These are phyloP conservation scores for Neosalanx taihuensis DNA, from an alignment of 2,797 vertebrate genomes.

Conservation along the genomic window DNA sequence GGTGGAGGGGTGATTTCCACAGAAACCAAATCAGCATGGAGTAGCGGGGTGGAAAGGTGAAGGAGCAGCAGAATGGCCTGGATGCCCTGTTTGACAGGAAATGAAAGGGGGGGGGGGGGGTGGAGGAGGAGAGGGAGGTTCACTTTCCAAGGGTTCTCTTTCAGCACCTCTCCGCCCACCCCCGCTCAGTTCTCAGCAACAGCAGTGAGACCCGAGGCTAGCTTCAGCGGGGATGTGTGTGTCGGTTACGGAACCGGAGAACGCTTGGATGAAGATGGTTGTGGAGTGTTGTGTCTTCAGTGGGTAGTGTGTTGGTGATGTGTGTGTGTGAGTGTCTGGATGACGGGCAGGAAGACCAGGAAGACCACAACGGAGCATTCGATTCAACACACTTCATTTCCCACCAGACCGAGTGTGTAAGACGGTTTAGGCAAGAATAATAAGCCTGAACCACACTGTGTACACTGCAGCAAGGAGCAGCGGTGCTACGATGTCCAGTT, in stretches of 20 bases:
- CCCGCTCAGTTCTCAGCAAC: neutral
- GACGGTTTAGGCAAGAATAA: slow-evolving; percentile 40
- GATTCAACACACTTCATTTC: slow-evolving; percentile 6
- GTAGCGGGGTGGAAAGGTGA: slow-evolving; percentile 11
- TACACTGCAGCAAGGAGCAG: slow-evolving; percentile 9
- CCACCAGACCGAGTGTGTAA: slow-evolving; percentile 41
- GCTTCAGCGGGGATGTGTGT: slow-evolving; percentile 6
- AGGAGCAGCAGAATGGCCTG: slow-evolving; percentile 37
- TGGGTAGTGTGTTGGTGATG: slow-evolving; percentile 7
- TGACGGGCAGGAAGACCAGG: slow-evolving; percentile 16
- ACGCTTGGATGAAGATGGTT: neutral
- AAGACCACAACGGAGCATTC: neutral
- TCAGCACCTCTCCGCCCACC: slow-evolving; percentile 14
- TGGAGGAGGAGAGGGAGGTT: neutral
- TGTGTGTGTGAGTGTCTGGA: slow-evolving; percentile 12
- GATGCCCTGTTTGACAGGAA: slow-evolving; percentile 47
- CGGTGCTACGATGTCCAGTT: slow-evolving; percentile 16
- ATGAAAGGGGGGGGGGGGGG: slow-evolving; percentile 17
- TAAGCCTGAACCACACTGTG: slow-evolving; percentile 26
- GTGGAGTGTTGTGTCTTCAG: slow-evolving; percentile 5
- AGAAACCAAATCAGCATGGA: slow-evolving; percentile 23
- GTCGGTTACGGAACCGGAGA: neutral
- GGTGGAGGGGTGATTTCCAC: neutral
- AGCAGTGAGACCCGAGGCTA: neutral
- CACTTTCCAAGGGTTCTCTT: slow-evolving; percentile 9